Evolutionary conservation across 2,888 invertebrate species (phyloP), one percentile per base, ranked within the genome.

Genomic region (Frankliniella fusca): DNA sequence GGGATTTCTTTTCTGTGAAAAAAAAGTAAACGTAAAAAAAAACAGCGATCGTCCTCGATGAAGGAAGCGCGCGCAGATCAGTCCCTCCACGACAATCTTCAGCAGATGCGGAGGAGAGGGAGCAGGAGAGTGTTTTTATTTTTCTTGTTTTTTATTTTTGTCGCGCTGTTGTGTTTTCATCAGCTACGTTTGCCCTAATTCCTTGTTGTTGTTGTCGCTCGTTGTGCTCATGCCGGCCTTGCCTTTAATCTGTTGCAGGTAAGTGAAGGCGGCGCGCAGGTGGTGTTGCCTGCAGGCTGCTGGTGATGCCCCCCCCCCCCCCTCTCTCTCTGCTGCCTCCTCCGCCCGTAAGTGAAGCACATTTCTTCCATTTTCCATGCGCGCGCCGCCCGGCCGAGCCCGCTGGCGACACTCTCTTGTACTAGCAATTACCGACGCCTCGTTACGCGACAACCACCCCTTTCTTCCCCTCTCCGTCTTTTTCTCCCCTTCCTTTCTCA

Each of bases 401-500:
- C 10, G 54, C 54, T 18, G 15, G 20, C 20, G 61, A 18, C 15
- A 18, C 15, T 20, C 61, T 61, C 61, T 61, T 61, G 61, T 61
- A 61, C 61, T 61, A 61, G 61, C 61, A 61, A 61, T 61, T 61
- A 61, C 61, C 61, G n/a, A 61, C 61, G 61, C 61, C 61, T 61
- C 61, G 61, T 61, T 61, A 61, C 61, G 18, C 61, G 61, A 15
- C 61, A 18, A 15, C 20, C 20, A 11, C 61, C 61, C 61, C 61
- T n/a, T 15, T 38, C 38, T 38, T 5, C 38, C 38, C 61, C 15
- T 18, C 61, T 18, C 61, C 15, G 5, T 61, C 61, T n/a, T 3
- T 61, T n/a, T 61, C 61, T 61, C 20, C n/a, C 61, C 18, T 61
- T 15, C 38, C 61, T 18, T 3, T 2, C 38, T 15, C 18, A 1